phyloP scores from a whole-genome alignment of 2,797 vertebrate species.

The Tiaroga cobitis region DNA sequence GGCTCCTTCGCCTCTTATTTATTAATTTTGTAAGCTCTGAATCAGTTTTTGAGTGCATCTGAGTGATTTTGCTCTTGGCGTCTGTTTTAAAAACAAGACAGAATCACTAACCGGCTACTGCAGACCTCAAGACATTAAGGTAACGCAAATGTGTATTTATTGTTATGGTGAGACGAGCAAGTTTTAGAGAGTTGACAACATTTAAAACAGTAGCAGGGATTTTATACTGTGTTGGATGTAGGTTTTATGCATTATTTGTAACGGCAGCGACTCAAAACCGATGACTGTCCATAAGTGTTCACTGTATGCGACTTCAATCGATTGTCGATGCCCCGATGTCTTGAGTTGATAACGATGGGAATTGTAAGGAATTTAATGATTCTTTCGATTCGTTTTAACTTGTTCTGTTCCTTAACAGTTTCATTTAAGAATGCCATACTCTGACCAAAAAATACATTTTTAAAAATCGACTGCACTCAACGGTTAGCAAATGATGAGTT shows the following conservation, averaged over 20 bases:
- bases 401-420: conserved; percentile 11
- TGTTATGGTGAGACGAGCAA: not conserved
- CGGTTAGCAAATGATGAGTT: not conserved
- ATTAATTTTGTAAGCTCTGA: not conserved
- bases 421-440: not conserved
- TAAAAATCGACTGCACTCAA: not conserved
- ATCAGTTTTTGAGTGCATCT: not conserved
- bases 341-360: not conserved
- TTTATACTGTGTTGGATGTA: not conserved
- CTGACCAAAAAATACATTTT: not conserved
- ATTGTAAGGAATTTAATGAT: not conserved
- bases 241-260: not conserved
- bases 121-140: conserved; percentile 17
- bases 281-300: not conserved
- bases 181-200: not conserved
- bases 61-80: not conserved
- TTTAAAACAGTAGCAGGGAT: not conserved
- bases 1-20: not conserved
- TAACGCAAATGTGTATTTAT: conserved; percentile 5
- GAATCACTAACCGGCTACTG: not conserved
- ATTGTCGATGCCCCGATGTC: not conserved
- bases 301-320: not conserved
- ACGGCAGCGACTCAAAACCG: not conserved
- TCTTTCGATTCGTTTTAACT: not conserved
- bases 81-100: conserved; percentile 4